Evolutionary conservation across 2,888 invertebrate species (phyloP), one percentile per base, ranked within the genome.

Genomic region (Drymonia ruficornis): DNA sequence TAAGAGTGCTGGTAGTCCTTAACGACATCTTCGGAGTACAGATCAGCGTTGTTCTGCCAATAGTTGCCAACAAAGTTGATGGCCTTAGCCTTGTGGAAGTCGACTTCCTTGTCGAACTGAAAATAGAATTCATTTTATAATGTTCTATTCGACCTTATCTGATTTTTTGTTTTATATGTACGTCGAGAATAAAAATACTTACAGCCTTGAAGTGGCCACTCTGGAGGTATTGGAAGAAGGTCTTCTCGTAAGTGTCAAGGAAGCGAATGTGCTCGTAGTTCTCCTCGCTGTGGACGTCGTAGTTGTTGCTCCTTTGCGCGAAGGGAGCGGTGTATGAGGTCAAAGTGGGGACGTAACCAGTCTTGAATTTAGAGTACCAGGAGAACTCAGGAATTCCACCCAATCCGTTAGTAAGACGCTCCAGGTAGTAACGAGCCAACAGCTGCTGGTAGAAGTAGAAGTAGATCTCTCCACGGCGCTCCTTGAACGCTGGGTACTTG

Each of bases 341-440:
- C 60, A 80, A 49, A 61, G 76, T 64, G 15, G 85, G 78, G 55
- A 79, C 78, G 76, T 84, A 88, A 19, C 89, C 88, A 62, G 83
- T 78, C 60, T 81, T 74, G 58, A 87, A 83, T 1, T 96, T 94
- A 52, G 94, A 92, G 83, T 93, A 96, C 91, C 93, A 94, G n/a
- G 95, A 93, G 75, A 95, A 93, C 34, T 93, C 89, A 7, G 94
- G 92, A 61, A 96, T 93, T 45, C 94, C 93, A 13, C 94, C 94
- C 58, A 95, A 73, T 18, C 94, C 94, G 65, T 95, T 94, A 34
- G 95, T 93, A 53, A 95, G 84, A 82, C 96, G 94, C 75, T 96
- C 96, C 74, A 96, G 81, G 73, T 94, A 94, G 90, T 95, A 96
- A 74, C 96, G 95, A 57, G 95, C 94, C 70, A 95, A 76, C 13